Conservation (phyloP, 2,888 invertebrate genomes). For the Lithophane leautieri region DNA sequence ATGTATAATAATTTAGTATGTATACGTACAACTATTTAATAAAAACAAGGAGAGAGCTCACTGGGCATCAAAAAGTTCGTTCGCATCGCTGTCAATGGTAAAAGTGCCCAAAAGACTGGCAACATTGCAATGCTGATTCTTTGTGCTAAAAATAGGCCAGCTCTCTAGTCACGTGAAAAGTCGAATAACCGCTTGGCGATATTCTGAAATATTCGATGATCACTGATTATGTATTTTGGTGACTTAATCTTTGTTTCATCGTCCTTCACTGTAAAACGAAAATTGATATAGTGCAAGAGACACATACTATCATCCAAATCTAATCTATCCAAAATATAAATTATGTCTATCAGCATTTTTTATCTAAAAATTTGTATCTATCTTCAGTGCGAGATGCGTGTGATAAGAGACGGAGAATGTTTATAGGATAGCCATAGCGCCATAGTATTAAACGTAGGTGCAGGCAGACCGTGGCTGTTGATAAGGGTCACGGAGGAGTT, state of each 20-base stretch:
- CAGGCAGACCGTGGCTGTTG: background rate
- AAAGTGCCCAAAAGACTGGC: too few relatives aligned
- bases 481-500: background rate
- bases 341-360: background rate
- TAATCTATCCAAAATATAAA: background rate
- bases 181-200: too few relatives aligned
- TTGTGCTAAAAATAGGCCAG: too few relatives aligned
- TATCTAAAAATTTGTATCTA: constrained; percentile 11
- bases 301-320: background rate
- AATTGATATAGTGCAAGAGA: background rate
- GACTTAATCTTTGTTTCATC: background rate
- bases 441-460: background rate
- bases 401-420: background rate
- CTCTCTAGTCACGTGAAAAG: too few relatives aligned
- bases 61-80: too few relatives aligned
- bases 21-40: too few relatives aligned
- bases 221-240: background rate
- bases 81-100: too few relatives aligned
- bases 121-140: too few relatives aligned
- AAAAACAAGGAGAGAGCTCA: too few relatives aligned
- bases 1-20: too few relatives aligned
- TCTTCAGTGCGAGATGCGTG: background rate
- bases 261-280: background rate
- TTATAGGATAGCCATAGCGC: background rate
- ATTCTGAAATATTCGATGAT: too few relatives aligned